phyloP scores from a whole-genome alignment of 2,113 vertebrate genomes.

The Malaclemys terrapin region DNA sequence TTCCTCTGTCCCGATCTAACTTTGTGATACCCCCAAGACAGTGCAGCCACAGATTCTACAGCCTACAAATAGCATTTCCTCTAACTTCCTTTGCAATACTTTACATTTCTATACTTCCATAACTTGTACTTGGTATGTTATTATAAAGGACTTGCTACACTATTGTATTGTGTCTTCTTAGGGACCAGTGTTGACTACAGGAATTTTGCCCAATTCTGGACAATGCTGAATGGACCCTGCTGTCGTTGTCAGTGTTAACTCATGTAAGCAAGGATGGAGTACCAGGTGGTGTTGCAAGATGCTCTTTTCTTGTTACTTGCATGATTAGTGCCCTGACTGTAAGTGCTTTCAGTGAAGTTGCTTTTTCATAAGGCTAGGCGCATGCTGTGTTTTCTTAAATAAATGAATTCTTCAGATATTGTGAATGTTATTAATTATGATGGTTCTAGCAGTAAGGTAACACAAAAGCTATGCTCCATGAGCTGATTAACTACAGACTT shows the following conservation, averaged over 20 bases:
- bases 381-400: background rate
- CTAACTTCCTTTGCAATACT: background rate
- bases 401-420: background rate
- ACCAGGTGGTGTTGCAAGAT: background rate
- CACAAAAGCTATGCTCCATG: background rate
- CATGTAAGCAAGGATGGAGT: background rate
- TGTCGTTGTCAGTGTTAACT: background rate
- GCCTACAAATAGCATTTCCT: background rate
- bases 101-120: background rate
- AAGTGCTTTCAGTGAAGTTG: background rate
- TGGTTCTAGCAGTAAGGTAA: background rate
- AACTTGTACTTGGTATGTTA: background rate
- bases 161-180: background rate
- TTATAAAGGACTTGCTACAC: background rate
- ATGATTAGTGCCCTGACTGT: background rate
- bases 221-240: background rate
- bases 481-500: background rate
- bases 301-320: background rate
- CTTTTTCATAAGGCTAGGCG: background rate
- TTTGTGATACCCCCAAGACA: background rate
- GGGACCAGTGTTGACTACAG: background rate
- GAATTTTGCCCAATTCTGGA: background rate
- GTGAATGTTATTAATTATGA: background rate
- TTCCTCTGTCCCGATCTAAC: background rate
- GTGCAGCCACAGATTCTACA: background rate